phyloP scores from a whole-genome alignment of 2,888 invertebrate species.

The Aphidius colemani region DNA sequence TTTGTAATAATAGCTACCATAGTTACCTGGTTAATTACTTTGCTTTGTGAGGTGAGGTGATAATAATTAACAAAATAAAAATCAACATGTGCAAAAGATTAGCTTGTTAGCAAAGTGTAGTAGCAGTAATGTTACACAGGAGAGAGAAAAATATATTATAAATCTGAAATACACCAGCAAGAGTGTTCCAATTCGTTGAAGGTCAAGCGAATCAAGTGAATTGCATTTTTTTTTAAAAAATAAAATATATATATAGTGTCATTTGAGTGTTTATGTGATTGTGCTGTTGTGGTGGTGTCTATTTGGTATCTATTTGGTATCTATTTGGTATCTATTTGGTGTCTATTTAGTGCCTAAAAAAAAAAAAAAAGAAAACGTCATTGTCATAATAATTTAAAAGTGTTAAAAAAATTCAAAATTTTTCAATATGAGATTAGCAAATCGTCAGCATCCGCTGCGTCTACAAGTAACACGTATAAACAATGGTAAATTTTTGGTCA shows the following conservation, averaged over 20 bases:
- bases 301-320: no score
- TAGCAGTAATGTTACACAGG: neutral
- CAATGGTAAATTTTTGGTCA: conserved; percentile 57
- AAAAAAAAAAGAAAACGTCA: conserved; percentile 25
- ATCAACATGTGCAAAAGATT: neutral
- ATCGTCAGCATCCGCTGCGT: conserved; percentile 54
- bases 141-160: neutral
- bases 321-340: no score
- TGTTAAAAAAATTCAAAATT: conserved; percentile 5
- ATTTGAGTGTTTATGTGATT: no score
- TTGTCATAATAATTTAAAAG: neutral
- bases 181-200: conserved; percentile 23
- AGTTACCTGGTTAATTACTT: no score
- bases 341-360: conserved; percentile 24
- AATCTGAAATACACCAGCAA: conserved; percentile 3
- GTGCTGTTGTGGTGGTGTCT: no score
- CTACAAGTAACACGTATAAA: conserved; percentile 53
- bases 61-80: neutral
- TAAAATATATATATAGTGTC: no score
- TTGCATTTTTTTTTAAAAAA: neutral
- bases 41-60: no score
- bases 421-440: conserved; percentile 55
- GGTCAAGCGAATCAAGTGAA: conserved; percentile 7
- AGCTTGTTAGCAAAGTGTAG: neutral
- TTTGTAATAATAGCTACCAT: no score